A percentile compares a stretch with the other conserved stretches of the same genome.
Evolutionary conservation across 2,888 invertebrate genomes (phyloP).

Genomic region (Aphidoletes aphidimyza): DNA sequence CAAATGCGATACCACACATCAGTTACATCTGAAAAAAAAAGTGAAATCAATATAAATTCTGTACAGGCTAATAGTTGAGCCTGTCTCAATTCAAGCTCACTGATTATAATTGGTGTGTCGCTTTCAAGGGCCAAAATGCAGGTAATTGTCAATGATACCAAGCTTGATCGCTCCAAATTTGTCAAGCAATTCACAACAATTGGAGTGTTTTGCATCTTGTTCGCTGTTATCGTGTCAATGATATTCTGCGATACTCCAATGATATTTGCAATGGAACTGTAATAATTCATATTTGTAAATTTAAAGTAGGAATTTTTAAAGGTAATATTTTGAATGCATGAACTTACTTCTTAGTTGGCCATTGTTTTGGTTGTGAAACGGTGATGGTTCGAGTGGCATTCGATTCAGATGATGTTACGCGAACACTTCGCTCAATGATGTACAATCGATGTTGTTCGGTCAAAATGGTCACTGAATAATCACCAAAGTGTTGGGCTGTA

Average conservation of each 20-base stretch:
- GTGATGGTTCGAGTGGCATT: constrained; percentile 65
- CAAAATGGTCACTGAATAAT: constrained; percentile 63
- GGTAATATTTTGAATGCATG: background rate
- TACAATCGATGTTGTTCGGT: constrained; percentile 64
- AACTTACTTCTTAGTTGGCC: constrained; percentile 64
- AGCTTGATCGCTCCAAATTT: constrained; percentile 65
- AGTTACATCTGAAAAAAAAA: constrained; percentile 62
- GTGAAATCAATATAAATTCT: background rate
- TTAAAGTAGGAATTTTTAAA: background rate
- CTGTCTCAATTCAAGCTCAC: constrained; percentile 59
- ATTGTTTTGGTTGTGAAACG: constrained; percentile 64
- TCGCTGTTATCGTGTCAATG: constrained; percentile 59
- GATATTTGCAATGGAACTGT: constrained; percentile 63
- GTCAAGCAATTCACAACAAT: constrained; percentile 65
- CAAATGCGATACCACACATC: constrained; percentile 67
- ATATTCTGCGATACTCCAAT: constrained; percentile 65
- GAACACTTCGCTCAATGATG: constrained; percentile 63
- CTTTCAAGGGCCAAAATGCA: constrained; percentile 64
- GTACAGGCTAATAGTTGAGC: constrained; percentile 1
- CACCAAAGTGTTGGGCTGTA: constrained; percentile 64
- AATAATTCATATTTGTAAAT: constrained; percentile 39
- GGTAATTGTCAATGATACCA: constrained; percentile 64
- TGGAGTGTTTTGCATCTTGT: constrained; percentile 62
- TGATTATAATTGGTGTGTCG: constrained; percentile 64
- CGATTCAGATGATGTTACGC: constrained; percentile 64